Evolutionary conservation across 2,888 invertebrate genomes (phyloP).

Genomic region (Aricia artaxerxes): DNA sequence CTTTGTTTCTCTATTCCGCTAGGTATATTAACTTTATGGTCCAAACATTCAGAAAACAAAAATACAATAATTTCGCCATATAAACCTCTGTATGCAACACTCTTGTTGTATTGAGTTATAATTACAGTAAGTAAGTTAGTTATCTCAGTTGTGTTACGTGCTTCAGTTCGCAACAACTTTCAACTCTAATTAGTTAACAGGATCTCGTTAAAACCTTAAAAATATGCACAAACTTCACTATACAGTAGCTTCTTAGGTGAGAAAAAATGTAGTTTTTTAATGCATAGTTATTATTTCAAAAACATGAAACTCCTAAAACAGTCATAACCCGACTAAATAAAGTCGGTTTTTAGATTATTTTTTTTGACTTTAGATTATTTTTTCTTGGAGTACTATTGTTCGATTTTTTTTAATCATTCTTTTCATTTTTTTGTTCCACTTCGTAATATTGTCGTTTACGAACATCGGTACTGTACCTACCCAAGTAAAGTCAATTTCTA

Average conservation of each 20-base stretch:
- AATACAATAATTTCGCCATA: background rate
- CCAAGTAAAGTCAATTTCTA: too few species aligned
- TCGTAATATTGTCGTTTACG: background rate
- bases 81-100: background rate
- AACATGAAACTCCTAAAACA: too few species aligned
- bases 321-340: too few species aligned
- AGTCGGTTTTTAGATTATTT: too few species aligned
- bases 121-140: background rate
- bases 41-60: background rate
- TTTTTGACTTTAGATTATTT: too few species aligned
- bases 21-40: too few species aligned
- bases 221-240: background rate
- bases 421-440: background rate
- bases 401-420: background rate
- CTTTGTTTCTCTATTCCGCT: too few species aligned
- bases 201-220: slow-evolving; percentile 9
- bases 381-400: too few species aligned
- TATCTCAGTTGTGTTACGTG: background rate
- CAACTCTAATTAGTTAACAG: slow-evolving; percentile 6
- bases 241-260: background rate
- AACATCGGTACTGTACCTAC: too few species aligned
- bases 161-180: background rate
- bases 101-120: background rate
- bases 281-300: background rate
- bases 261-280: background rate